Evolutionary conservation across 2,113 vertebrate species (phyloP).

Genomic region (Mesitornis unicolor): DNA sequence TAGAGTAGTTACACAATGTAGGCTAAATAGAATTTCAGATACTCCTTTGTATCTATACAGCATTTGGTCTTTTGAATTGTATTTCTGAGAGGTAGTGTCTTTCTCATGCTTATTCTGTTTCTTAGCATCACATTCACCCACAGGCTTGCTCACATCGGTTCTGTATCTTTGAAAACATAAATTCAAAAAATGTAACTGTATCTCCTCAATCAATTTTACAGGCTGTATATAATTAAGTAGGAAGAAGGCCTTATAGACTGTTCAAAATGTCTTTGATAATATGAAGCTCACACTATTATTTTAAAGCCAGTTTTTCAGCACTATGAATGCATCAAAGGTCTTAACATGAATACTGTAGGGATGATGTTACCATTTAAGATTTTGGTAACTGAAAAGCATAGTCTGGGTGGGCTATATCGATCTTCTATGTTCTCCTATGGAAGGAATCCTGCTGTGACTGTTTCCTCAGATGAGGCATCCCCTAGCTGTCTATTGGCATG

Average conservation of each 20-base stretch:
- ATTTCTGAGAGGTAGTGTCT: background rate
- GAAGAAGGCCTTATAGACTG: background rate
- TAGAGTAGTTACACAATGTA: background rate
- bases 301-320: background rate
- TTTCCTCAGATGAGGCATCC: background rate
- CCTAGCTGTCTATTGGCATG: background rate
- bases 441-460: background rate
- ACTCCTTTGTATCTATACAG: background rate
- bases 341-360: background rate
- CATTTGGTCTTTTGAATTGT: background rate
- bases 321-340: background rate
- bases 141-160: background rate
- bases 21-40: background rate
- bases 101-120: background rate
- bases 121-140: background rate
- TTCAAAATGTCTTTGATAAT: background rate
- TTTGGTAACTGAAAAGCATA: background rate
- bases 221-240: background rate
- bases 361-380: background rate
- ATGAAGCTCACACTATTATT: background rate
- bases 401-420: rapidly evolving
- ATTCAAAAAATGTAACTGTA: background rate
- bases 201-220: background rate
- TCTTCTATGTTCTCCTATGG: background rate
- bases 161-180: background rate